Percentiles rank a stretch among this genome's conserved stretches.
These are phyloP conservation scores for Atta colombica DNA, from an alignment of 1,140 invertebrate species.

Conservation along the genomic window DNA sequence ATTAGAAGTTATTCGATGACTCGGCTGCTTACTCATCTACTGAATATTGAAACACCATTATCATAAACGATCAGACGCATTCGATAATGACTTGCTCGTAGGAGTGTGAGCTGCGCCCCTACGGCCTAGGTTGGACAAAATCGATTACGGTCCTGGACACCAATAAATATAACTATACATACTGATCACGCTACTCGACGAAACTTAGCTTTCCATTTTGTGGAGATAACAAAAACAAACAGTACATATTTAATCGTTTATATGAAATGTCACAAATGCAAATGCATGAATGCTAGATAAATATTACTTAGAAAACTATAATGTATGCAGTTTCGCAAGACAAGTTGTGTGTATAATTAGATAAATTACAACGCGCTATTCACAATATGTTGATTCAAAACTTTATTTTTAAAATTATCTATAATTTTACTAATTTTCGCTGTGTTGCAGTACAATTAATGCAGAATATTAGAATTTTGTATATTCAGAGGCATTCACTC, in stretches of 20 bases:
- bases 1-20: conserved; percentile 67
- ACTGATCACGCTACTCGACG: background rate
- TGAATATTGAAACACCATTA: conserved; percentile 69
- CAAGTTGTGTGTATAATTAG: background rate
- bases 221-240: background rate
- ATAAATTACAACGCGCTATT: background rate
- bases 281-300: background rate
- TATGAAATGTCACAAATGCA: conserved; percentile 1
- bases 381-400: background rate
- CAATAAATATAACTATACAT: background rate
- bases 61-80: conserved; percentile 55
- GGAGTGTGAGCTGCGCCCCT: background rate
- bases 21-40: conserved; percentile 67
- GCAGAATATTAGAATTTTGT: background rate
- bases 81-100: conserved; percentile 48
- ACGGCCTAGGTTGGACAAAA: conserved; percentile 11
- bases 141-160: conserved; percentile 35
- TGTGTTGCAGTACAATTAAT: background rate
- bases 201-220: conserved; percentile 11
- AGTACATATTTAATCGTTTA: background rate
- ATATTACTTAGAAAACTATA: background rate
- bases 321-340: background rate
- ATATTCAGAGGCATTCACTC: background rate
- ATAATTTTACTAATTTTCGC: background rate
- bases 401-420: background rate